Evolutionary conservation across 1,140 invertebrate genomes (phyloP).

Genomic region (Dryas iulia): DNA sequence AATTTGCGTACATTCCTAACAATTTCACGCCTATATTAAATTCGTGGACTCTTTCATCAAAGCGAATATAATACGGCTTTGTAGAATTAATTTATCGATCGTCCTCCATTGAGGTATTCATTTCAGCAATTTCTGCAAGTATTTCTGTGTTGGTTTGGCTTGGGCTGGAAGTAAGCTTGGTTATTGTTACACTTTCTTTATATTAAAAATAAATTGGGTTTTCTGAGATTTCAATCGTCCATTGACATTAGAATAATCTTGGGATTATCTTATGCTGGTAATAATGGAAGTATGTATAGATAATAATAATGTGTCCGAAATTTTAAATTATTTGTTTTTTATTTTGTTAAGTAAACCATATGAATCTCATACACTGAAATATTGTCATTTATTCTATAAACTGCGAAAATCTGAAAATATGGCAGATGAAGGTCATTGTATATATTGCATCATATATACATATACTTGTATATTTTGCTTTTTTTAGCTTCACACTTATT

Average conservation of each 20-base stretch:
- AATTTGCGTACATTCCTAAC: conserved; percentile 9
- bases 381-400: too few relatives aligned
- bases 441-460: too few relatives aligned
- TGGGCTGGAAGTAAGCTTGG: conserved; percentile 11
- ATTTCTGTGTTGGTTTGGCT: neutral
- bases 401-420: too few relatives aligned
- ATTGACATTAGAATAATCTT: neutral
- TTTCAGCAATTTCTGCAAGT: conserved; percentile 7
- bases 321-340: too few relatives aligned
- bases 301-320: too few relatives aligned
- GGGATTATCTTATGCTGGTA: too few relatives aligned
- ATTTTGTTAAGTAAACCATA: too few relatives aligned
- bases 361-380: too few relatives aligned
- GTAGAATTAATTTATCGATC: conserved; percentile 21
- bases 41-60: conserved; percentile 10
- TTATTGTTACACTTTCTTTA: conserved; percentile 18
- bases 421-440: too few relatives aligned
- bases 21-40: conserved; percentile 20
- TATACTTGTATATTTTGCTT: too few relatives aligned
- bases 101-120: neutral
- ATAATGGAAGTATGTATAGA: too few relatives aligned
- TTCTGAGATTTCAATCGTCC: conserved; percentile 9
- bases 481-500: too few relatives aligned
- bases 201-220: conserved; percentile 5
- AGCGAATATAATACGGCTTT: conserved; percentile 15